Conservation (phyloP, 2,113 vertebrate species). For the Pleuronectes platessa region DNA sequence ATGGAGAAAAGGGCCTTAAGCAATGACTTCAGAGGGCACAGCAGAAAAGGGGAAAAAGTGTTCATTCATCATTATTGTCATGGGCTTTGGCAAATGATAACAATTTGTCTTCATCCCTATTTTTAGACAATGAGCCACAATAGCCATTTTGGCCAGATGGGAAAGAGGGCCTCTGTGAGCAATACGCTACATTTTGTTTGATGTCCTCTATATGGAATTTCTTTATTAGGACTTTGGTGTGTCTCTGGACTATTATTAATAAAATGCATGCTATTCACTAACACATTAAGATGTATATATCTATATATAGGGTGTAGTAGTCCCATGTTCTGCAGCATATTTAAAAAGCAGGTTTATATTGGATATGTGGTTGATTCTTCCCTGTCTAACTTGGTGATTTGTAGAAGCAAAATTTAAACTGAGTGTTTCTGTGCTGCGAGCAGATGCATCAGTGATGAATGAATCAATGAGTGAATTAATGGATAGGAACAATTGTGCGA, state of each 20-base stretch:
- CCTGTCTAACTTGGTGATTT: not conserved
- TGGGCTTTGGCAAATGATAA: constrained; percentile 99
- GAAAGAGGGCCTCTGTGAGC: constrained; percentile 90
- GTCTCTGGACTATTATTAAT: constrained; percentile 46
- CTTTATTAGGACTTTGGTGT: constrained; percentile 83
- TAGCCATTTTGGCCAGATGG: constrained; percentile 98
- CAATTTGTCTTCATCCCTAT: constrained; percentile 99
- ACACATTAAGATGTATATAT: constrained; percentile 72
- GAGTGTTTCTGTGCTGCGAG: not conserved
- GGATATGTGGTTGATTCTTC: not conserved
- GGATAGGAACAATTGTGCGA: constrained; percentile 1
- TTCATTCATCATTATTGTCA: constrained; percentile 99
- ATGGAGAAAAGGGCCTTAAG: constrained; percentile 91
- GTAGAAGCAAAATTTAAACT: not conserved
- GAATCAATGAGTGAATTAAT: constrained; percentile 1
- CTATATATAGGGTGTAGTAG: not conserved
- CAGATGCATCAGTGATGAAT: constrained; percentile 3
- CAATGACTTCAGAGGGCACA: constrained; percentile 98
- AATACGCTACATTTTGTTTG: constrained; percentile 84
- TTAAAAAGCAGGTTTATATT: not conserved
- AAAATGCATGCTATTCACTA: constrained; percentile 49
- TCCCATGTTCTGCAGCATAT: not conserved
- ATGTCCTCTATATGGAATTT: constrained; percentile 77
- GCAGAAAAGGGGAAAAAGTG: constrained; percentile 87
- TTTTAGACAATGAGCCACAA: constrained; percentile 99